Evolutionary conservation across 92 coral and sea anemone species (phyloP), one percentile per base, ranked within the genome.

Genomic region (Actinernus sp.): DNA sequence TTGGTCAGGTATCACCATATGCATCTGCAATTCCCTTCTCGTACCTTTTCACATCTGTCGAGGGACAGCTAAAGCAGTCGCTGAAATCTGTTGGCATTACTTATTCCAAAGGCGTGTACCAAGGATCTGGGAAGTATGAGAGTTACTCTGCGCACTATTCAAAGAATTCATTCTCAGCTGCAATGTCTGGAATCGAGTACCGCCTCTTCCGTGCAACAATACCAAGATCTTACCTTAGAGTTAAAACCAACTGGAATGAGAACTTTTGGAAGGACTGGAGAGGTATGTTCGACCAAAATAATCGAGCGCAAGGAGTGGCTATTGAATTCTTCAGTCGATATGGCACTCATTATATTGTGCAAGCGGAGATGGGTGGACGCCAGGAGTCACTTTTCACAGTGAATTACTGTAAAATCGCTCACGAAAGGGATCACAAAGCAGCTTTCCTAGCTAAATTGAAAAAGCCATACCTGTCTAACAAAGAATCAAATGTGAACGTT

Each of bases 311-410:
- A 10, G 12, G 16, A 8, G 8, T 13, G 1, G 56, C 70, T 29
- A 28, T 28, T 32, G 19, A 26, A 16, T 63, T 63, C 70, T 46
- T 63, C 36, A 63, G 26, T n/a, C 54, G 46, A 4, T 63, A 63
- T 28, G 70, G 70, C 26, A 63, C 56, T 20, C 66, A 60, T 32
- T 60, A 33, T 22, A 40, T 38, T 16, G 18, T 21, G 13, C 31
- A 60, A 23, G 66, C 66, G 13, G 66, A 34, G 31, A 39, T 60
- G 66, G 66, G 66, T 2, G 66, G 66, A 23, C 49, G 49, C 5
- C 49, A 43, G n/a, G 49, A 43, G n/a, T 4, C 49, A 3, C 6
- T 43, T 1, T 43, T 43, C 49, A 43, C 49, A 5, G 49, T 43
- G 10, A 13, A 43, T 13, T 43, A 43, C 49, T 43, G 49, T 43